A percentile compares a stretch with the other conserved stretches of the same genome.
Evolutionary conservation across 2,797 vertebrate genomes (phyloP).

Genomic region (Onychomys torridus): DNA sequence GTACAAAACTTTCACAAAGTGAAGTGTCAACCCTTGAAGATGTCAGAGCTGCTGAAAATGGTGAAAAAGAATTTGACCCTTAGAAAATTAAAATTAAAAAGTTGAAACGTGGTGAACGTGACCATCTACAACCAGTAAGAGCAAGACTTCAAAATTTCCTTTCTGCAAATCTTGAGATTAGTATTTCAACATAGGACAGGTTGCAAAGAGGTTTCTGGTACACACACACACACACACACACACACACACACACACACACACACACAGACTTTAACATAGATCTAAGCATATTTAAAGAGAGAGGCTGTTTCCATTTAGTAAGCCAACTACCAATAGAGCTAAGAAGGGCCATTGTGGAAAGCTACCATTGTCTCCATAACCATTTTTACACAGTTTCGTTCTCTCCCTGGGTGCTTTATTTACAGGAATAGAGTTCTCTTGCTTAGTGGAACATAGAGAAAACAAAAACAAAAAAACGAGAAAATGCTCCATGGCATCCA

Average conservation of each 20-base stretch:
- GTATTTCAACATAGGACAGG: background rate
- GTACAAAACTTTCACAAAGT: slow-evolving; percentile 19
- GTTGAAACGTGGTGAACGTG: background rate
- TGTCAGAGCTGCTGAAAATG: background rate
- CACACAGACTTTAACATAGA: background rate
- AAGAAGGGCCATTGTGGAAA: background rate
- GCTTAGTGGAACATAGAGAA: slow-evolving; percentile 5
- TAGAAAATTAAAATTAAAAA: slow-evolving; percentile 23
- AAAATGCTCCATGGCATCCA: background rate
- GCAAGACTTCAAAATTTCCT: background rate
- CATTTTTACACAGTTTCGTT: background rate
- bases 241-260: too few species aligned
- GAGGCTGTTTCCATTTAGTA: background rate
- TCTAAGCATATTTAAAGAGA: background rate
- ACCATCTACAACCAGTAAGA: background rate
- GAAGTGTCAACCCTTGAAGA: background rate
- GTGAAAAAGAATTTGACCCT: background rate
- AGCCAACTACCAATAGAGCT: background rate
- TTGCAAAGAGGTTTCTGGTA: background rate
- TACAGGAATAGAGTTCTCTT: slow-evolving; percentile 42
- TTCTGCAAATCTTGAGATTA: slow-evolving; percentile 1
- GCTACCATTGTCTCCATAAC: background rate
- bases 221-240: too few species aligned
- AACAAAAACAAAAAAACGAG: background rate
- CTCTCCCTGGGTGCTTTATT: slow-evolving; percentile 3